Conservation (phyloP, 2,113 vertebrate genomes). For the Argyrosomus japonicus region DNA sequence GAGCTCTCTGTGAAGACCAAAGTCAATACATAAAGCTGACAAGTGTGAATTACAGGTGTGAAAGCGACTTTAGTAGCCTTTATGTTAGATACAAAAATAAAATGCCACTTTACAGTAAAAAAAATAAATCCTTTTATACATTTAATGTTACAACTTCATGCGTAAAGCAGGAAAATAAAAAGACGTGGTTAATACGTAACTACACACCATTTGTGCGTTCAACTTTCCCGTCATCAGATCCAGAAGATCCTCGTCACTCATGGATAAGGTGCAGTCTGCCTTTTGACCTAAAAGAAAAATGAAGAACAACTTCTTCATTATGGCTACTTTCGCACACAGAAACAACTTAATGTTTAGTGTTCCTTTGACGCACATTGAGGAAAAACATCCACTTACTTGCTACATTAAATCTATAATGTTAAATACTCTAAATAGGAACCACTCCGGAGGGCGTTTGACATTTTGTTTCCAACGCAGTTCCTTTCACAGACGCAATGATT, state of each 20-base stretch:
- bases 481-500: not conserved
- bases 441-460: not conserved
- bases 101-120: not conserved
- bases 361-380: not conserved
- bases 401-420: not conserved
- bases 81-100: not conserved
- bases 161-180: not conserved
- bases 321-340: no score
- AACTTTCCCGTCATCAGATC: conserved; percentile 93
- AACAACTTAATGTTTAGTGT: not conserved
- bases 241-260: conserved; percentile 90
- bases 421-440: not conserved
- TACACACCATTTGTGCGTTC: conserved; percentile 90
- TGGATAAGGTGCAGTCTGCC: conserved; percentile 90
- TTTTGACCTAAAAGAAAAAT: conserved; percentile 84
- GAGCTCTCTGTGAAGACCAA: not conserved
- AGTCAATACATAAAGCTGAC: not conserved
- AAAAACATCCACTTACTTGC: not conserved
- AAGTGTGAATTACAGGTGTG: not conserved
- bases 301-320: not conserved
- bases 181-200: not conserved
- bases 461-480: not conserved
- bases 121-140: not conserved
- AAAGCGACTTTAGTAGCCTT: not conserved
- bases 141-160: not conserved